Percentiles rank a stretch among this genome's conserved stretches.
Evolutionary conservation across 2,888 invertebrate genomes (phyloP).

Genomic region (Molanna angustata): DNA sequence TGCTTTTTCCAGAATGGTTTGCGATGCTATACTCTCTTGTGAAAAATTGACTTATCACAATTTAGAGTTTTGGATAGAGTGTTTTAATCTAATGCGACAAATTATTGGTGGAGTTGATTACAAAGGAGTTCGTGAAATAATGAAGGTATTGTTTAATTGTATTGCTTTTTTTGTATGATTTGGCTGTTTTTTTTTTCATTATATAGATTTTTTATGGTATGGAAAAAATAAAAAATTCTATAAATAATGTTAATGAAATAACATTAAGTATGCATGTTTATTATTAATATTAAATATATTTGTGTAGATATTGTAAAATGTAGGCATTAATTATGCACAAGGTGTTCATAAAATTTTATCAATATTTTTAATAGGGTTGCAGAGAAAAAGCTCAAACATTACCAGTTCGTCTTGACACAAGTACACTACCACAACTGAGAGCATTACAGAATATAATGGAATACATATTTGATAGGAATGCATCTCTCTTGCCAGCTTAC

Average conservation of each 20-base stretch:
- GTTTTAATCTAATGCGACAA: constrained; percentile 78
- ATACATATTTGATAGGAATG: constrained; percentile 89
- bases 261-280: too few relatives aligned
- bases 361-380: constrained; percentile 59
- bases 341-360: too few relatives aligned
- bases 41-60: constrained; percentile 80
- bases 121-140: constrained; percentile 90
- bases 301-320: too few relatives aligned
- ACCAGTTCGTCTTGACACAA: constrained; percentile 74
- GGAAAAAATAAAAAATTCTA: too few relatives aligned
- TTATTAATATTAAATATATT: too few relatives aligned
- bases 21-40: constrained; percentile 80
- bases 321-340: too few relatives aligned
- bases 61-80: constrained; percentile 86
- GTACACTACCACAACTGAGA: constrained; percentile 77
- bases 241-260: too few relatives aligned
- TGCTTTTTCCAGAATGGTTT: constrained; percentile 65
- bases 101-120: constrained; percentile 92
- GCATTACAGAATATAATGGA: constrained; percentile 79
- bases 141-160: too few relatives aligned
- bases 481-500: constrained; percentile 89
- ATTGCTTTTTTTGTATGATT: too few relatives aligned
- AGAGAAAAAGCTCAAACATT: constrained; percentile 85
- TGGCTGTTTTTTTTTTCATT: too few relatives aligned
- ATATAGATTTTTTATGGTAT: too few relatives aligned